A percentile compares a stretch with the other conserved stretches of the same genome.
These are phyloP conservation scores for Ameiurus melas DNA, from an alignment of 2,113 vertebrate species.

Conservation along the genomic window DNA sequence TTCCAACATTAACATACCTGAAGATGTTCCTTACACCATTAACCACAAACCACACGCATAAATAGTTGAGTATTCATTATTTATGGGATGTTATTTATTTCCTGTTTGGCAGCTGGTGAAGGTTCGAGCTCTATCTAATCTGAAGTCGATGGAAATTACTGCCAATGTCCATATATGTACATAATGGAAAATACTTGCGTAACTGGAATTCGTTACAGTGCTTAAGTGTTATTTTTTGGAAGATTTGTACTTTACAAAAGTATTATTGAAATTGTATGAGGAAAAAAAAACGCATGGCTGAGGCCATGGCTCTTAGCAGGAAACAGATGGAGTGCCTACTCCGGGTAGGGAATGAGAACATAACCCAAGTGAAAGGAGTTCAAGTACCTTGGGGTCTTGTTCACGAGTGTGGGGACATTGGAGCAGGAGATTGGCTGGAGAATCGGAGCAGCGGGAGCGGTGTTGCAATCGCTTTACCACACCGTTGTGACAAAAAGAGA, in stretches of 20 bases:
- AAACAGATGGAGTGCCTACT: no score
- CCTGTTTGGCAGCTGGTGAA: constrained; percentile 8
- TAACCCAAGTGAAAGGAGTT: no score
- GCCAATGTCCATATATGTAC: neutral
- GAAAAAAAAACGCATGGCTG: no score
- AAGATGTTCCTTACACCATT: constrained; percentile 15
- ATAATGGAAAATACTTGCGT: neutral
- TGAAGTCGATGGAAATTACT: neutral
- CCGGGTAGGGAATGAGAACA: no score
- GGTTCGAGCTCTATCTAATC: neutral
- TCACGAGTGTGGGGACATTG: no score
- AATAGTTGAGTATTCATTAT: constrained; percentile 27
- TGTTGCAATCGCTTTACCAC: no score
- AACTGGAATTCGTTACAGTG: neutral
- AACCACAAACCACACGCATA: constrained; percentile 5
- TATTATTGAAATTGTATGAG: neutral
- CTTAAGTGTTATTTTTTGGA: neutral
- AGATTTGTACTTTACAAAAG: neutral
- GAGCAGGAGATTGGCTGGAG: no score
- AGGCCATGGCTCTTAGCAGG: no score
- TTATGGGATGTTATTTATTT: neutral
- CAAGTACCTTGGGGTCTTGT: no score
- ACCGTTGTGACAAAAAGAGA: no score
- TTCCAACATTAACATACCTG: constrained; percentile 37
- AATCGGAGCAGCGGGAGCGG: no score